These are phyloP conservation scores for Parotia lawesii DNA, from an alignment of 2,113 vertebrate genomes.

Conservation along the genomic window DNA sequence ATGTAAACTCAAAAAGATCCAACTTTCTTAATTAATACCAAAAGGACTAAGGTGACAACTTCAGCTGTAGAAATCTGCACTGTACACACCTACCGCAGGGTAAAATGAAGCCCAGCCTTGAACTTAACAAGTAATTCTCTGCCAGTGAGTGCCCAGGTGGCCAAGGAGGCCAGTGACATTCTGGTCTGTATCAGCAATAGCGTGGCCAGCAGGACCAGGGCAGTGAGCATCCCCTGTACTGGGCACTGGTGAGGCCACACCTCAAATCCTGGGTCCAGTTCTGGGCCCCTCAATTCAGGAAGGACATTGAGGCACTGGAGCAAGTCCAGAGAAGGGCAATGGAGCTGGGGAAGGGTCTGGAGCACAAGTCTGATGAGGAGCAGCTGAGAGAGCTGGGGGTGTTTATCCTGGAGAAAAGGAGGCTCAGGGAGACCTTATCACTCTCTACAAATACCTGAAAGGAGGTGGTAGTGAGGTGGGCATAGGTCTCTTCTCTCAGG, in stretches of 20 bases:
- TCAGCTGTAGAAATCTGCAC: background rate
- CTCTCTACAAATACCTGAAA: background rate
- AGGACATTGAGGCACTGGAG: background rate
- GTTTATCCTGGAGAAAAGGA: background rate
- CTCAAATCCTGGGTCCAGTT: background rate
- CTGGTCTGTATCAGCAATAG: background rate
- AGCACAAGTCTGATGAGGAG: background rate
- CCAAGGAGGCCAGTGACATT: background rate
- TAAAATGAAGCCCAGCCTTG: background rate
- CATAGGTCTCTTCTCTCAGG: background rate
- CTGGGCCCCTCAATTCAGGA: accelerated
- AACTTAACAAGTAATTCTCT: background rate
- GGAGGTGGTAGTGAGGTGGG: background rate
- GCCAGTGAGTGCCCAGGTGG: background rate
- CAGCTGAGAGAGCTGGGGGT: background rate
- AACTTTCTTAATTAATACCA: background rate
- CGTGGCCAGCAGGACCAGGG: background rate
- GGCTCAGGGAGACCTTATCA: accelerated
- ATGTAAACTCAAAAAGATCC: background rate
- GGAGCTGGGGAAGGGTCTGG: background rate
- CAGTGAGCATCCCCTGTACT: accelerated
- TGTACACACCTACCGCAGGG: background rate
- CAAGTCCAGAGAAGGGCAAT: background rate
- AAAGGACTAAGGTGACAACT: background rate
- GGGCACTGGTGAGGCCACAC: accelerated